Base-by-base conservation (phyloP, 2,888 invertebrate genomes). In the Gibbula magus region DNA sequence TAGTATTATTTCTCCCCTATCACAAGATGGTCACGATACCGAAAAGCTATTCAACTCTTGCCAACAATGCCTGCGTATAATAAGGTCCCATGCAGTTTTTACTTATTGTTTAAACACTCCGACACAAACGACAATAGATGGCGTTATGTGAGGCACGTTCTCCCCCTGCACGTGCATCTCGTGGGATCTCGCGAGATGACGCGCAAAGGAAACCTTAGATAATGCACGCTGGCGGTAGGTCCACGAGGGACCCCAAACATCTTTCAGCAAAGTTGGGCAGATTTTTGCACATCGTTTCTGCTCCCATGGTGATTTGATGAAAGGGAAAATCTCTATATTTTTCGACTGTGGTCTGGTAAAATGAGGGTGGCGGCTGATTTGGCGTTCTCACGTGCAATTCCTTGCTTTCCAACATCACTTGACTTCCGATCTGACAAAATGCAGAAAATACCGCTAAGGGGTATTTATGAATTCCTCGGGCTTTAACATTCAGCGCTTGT, bases 71-170 rank as follows among this genome's bases (percentile, higher is more conserved):
- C 70, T 70, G 70, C 70, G n/a, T 70, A 70, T 70, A 70, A 70
- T 70, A 70, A 70, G 32, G 70, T 70, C 70, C 35, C 70, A 35
- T 70, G 70, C 70, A 70, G 70, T 70, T 70, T 70, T 70, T 70
- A 70, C 70, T 70, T 70, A 70, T 70, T 70, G 70, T 70, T 70
- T 70, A 70, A 70, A 70, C 70, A 70, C 70, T 35, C 70, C 35
- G 70, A 20, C 70, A 70, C 70, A 70, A 45, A 70, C 70, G 70
- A 70, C 70, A 70, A 70, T 70, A 70, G 70, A 35, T 32, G 32
- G 39, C 32, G 70, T 35, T 70, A 70, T 70, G 70, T 32, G 70
- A 16, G 70, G 70, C 39, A 39, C 70, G 70, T 70, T 70, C 39
- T 70, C 70, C 18, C n/a, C 35, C 70, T 32, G 32, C 70, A 70